phyloP scores from a whole-genome alignment of 2,113 vertebrate genomes.

The Hippolais icterina region DNA sequence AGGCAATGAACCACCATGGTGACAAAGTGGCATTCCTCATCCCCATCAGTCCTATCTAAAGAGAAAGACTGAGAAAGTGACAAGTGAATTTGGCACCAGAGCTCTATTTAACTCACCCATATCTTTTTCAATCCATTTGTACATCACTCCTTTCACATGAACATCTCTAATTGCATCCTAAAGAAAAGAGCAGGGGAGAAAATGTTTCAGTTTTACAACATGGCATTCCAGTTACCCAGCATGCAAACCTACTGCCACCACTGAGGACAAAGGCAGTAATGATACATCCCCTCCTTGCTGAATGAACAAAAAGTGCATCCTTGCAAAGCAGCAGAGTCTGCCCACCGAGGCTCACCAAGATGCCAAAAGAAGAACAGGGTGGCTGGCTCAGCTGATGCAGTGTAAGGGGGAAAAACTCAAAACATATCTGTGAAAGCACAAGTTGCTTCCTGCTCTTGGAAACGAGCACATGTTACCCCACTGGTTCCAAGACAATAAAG shows the following conservation, averaged over 20 bases:
- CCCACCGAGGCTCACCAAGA: background rate
- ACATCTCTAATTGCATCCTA: slow-evolving; percentile 83
- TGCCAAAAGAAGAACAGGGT: background rate
- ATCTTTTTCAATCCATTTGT: slow-evolving; percentile 82
- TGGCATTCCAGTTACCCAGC: background rate
- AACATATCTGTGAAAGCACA: background rate
- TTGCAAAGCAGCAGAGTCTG: background rate
- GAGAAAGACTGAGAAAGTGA: background rate
- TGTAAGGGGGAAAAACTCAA: background rate
- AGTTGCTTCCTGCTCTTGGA: background rate
- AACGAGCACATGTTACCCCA: background rate
- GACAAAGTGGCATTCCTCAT: background rate
- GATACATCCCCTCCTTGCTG: background rate
- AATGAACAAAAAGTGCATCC: background rate
- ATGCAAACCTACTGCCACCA: background rate
- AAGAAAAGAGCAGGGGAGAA: background rate
- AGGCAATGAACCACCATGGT: background rate
- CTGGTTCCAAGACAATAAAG: background rate
- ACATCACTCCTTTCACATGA: slow-evolving; percentile 84
- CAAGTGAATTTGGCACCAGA: background rate
- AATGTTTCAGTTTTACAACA: background rate
- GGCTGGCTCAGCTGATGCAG: background rate
- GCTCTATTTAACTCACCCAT: slow-evolving; percentile 74
- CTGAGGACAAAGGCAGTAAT: background rate
- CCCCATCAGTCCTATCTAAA: background rate